Evolutionary conservation across 2,113 vertebrate species (phyloP).

Genomic region (Melanerpes aurifrons): DNA sequence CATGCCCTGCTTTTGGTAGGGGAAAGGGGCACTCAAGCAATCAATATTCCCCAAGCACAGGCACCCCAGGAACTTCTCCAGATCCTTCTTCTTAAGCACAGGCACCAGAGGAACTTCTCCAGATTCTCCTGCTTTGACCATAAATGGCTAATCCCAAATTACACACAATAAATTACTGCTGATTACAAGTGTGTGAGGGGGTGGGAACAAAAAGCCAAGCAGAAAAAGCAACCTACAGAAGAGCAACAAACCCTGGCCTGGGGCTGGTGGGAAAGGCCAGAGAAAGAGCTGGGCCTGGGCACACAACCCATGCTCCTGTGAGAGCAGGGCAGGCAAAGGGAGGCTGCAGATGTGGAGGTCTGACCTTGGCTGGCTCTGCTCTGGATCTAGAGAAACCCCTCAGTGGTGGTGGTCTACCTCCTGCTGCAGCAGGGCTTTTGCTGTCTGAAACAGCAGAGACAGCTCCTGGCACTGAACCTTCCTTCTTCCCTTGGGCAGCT

Average conservation of each 20-base stretch:
- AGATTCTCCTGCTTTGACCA: constrained; percentile 46
- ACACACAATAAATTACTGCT: constrained; percentile 52
- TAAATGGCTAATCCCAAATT: constrained; percentile 28
- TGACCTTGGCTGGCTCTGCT: not conserved
- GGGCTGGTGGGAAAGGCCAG: constrained; percentile 16
- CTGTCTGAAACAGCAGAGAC: not conserved
- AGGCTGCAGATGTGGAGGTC: not conserved
- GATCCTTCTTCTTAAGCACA: not conserved
- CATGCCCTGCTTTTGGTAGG: not conserved
- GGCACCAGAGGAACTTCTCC: constrained; percentile 12
- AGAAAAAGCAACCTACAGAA: not conserved
- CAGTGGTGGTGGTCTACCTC: not conserved
- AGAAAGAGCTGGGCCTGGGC: not conserved
- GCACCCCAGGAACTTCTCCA: not conserved
- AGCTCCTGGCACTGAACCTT: not conserved
- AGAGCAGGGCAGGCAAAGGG: not conserved
- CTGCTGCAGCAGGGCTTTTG: not conserved
- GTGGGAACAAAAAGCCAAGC: not conserved
- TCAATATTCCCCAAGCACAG: not conserved
- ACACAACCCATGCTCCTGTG: not conserved
- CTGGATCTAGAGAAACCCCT: not conserved
- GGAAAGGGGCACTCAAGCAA: constrained; percentile 33
- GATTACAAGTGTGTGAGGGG: not conserved
- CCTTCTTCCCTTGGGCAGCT: not conserved
- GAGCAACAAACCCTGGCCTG: not conserved